Base-by-base conservation (phyloP, 2,113 vertebrate genomes). In the Cepphus grylle region DNA sequence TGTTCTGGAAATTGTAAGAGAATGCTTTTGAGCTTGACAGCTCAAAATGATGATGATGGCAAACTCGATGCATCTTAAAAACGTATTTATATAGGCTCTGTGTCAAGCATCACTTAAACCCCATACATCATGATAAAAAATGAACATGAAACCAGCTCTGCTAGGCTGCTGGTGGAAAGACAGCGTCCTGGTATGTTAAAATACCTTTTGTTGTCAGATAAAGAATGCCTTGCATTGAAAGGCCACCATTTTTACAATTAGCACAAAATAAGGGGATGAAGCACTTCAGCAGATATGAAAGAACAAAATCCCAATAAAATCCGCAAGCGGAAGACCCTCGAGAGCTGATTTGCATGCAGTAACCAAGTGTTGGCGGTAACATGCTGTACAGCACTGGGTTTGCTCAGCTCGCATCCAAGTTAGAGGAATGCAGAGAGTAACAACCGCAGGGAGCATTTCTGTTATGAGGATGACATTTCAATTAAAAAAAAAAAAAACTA, bases 41-140 rank as follows among this genome's bases (percentile, higher is more conserved):
- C 77, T 93, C 52, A 94, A 89, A 96, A 78, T 86, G 15, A 97
- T 86, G 67, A 92, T 50, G 47, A 94, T 71, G 50, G 59, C 61
- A 91, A 96, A 81, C 72, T 84, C 20, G 2, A 66, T 86, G 69
- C 80, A 87, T 78, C 86, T 93, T 81, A 93, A 86, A 90, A 91
- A 67, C 7, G 5, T 55, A 89, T 81, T 93, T 93, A 79, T 67
- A 79, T 43, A 94, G 89, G 86, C 55, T 89, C 76, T 92, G 83
- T 72, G 73, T 89, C 94, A 89, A 81, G 73, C 86, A 67, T 42
- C 67, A 67, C 40, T 95, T 96, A 95, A 94, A 95, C 18, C 15
- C 34, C 42, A 52, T 86, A 70, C 2, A 59, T 92, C 86, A 86
- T 29, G 69, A 81, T 91, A 91, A 96, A 91, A 91, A 74, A 69